phyloP scores from a whole-genome alignment of 2,113 vertebrate genomes.

The Oreochromis aureus region DNA sequence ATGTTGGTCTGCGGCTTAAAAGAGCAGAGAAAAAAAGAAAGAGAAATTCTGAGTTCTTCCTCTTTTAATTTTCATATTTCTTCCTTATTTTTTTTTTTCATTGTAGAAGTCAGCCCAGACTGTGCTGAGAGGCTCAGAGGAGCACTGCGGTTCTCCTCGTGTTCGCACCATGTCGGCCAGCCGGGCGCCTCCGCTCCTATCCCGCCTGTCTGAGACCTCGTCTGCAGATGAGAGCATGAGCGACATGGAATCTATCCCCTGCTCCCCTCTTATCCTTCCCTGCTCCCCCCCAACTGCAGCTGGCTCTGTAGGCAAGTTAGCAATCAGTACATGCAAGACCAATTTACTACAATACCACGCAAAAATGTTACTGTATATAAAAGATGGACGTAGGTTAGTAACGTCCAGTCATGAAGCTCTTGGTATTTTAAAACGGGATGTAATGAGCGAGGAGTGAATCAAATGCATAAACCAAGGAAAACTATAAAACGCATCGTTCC shows the following conservation, averaged over 20 bases:
- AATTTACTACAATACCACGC: neutral
- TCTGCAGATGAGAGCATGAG: slow-evolving; percentile 88
- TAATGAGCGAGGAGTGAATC: neutral
- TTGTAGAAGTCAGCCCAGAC: slow-evolving; percentile 87
- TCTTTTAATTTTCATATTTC: neutral
- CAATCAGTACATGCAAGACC: slow-evolving; percentile 13
- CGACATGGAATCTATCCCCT: slow-evolving; percentile 85
- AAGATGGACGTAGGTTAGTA: neutral
- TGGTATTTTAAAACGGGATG: neutral
- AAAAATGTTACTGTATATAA: neutral
- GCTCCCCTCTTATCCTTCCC: slow-evolving; percentile 73
- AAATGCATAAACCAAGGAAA: neutral
- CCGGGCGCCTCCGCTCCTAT: slow-evolving; percentile 76
- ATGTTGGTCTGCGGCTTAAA: neutral
- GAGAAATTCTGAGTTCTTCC: neutral
- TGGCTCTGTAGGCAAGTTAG: slow-evolving; percentile 63
- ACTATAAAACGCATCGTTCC: too few species aligned
- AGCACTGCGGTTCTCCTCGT: slow-evolving; percentile 86
- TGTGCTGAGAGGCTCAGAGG: slow-evolving; percentile 87
- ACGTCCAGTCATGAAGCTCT: neutral
- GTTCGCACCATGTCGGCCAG: slow-evolving; percentile 82
- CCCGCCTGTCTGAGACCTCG: slow-evolving; percentile 84
- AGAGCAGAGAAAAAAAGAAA: neutral
- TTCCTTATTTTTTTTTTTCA: neutral
- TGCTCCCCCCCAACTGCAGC: slow-evolving; percentile 52